Conservation (phyloP, 2,888 invertebrate genomes). For the Nebria brevicollis region DNA sequence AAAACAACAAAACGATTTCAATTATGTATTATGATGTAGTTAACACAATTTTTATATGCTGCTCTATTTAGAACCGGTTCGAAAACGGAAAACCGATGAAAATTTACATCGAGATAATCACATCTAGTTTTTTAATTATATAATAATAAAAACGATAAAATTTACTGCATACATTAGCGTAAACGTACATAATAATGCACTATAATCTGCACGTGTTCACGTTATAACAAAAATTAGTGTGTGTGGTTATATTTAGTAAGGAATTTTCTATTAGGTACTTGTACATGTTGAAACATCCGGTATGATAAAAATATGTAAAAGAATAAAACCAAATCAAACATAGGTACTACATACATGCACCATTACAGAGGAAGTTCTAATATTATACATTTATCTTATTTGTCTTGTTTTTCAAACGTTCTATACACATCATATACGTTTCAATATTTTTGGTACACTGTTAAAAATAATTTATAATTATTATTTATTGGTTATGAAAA, state of each 20-base stretch:
- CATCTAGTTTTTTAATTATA: neutral
- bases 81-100: neutral
- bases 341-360: neutral
- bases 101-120: neutral
- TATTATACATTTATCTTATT: neutral
- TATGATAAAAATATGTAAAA: neutral
- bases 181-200: slow-evolving; percentile 17
- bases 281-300: neutral
- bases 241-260: slow-evolving; percentile 1
- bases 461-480: no score
- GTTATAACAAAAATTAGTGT: neutral
- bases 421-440: neutral
- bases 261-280: neutral
- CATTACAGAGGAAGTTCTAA: neutral
- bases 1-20: neutral
- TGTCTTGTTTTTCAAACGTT: neutral
- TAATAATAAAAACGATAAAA: neutral
- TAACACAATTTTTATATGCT: neutral
- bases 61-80: slow-evolving; percentile 1
- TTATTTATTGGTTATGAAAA: no score
- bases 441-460: no score
- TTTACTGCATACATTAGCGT: slow-evolving; percentile 8
- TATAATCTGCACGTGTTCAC: slow-evolving; percentile 17
- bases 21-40: slow-evolving; percentile 1
- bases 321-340: neutral